These are phyloP conservation scores for Eupristina koningsbergeri DNA, from an alignment of 1,140 invertebrate species.

Conservation along the genomic window DNA sequence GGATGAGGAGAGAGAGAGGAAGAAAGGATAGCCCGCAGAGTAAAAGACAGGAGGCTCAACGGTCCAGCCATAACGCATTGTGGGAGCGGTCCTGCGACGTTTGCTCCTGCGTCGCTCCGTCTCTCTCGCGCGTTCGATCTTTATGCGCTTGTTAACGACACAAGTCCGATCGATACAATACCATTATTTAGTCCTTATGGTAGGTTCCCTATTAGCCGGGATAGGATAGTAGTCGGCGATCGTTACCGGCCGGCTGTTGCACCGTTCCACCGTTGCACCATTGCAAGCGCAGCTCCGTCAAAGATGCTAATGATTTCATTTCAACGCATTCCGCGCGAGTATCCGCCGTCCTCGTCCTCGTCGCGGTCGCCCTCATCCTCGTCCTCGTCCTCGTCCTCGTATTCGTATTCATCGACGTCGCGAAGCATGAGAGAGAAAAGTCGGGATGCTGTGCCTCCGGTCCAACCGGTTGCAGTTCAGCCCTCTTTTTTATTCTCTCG, in stretches of 20 bases:
- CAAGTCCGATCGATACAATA: conserved; percentile 70
- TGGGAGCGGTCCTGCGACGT: conserved; percentile 63
- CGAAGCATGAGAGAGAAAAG: background rate
- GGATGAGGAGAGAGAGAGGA: background rate
- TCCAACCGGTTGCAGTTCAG: conserved; percentile 50
- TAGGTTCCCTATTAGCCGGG: conserved; percentile 60
- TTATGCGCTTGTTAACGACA: conserved; percentile 72
- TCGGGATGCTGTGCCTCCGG: conserved; percentile 32
- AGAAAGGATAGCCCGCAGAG: background rate
- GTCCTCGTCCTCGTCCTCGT: background rate
- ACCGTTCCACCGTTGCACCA: background rate
- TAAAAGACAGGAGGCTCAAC: background rate
- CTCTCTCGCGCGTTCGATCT: conserved; percentile 54
- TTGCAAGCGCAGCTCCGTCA: background rate
- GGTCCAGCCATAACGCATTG: conserved; percentile 55
- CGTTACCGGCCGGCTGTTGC: conserved; percentile 32
- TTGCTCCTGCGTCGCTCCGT: conserved; percentile 51
- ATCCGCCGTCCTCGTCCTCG: background rate
- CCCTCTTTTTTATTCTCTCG: conserved; percentile 28
- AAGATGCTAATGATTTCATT: conserved; percentile 69
- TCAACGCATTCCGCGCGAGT: conserved; percentile 55
- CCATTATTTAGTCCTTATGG: conserved; percentile 69
- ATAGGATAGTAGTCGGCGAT: conserved; percentile 35
- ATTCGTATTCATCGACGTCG: background rate
- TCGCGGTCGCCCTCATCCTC: background rate